Evolutionary conservation across 1,140 invertebrate genomes (phyloP).

Genomic region (Grapholita molesta): DNA sequence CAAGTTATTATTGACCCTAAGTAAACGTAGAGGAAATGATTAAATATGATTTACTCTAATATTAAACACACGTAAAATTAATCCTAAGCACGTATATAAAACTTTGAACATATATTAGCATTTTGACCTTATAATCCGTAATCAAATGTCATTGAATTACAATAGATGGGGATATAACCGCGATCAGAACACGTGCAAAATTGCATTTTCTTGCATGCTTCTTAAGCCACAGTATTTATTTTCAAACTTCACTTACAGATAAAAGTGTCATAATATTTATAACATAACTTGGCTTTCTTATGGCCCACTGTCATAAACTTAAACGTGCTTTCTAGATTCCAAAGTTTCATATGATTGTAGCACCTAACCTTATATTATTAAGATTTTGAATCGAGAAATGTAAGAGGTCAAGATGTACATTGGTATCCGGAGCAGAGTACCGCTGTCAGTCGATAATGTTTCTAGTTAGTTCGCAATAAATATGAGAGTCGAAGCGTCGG

Average conservation of each 20-base stretch:
- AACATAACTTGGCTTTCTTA: conserved; percentile 72
- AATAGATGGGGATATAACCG: conserved; percentile 32
- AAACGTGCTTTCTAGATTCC: conserved; percentile 54
- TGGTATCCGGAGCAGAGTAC: conserved; percentile 56
- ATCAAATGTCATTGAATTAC: conserved; percentile 46
- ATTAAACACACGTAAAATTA: conserved; percentile 19
- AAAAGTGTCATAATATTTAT: conserved; percentile 76
- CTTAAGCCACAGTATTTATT: conserved; percentile 59
- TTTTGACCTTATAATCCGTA: conserved; percentile 42
- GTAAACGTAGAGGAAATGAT: conserved; percentile 18
- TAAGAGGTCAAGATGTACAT: conserved; percentile 39
- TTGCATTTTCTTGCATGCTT: conserved; percentile 34
- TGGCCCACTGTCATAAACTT: conserved; percentile 64
- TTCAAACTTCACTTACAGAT: conserved; percentile 66
- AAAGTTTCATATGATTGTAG: neutral
- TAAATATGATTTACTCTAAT: neutral
- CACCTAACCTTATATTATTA: conserved; percentile 30
- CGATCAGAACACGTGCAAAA: conserved; percentile 33
- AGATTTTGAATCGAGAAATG: conserved; percentile 52
- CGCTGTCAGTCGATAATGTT: conserved; percentile 69
- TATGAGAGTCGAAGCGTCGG: conserved; percentile 57
- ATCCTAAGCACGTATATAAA: conserved; percentile 32
- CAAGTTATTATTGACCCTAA: neutral
- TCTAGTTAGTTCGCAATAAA: conserved; percentile 72
- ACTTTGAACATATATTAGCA: conserved; percentile 29